Percentiles rank a stretch among this genome's conserved stretches.
Conservation (phyloP, 1,140 invertebrate species). For the Achatina immaculata region DNA sequence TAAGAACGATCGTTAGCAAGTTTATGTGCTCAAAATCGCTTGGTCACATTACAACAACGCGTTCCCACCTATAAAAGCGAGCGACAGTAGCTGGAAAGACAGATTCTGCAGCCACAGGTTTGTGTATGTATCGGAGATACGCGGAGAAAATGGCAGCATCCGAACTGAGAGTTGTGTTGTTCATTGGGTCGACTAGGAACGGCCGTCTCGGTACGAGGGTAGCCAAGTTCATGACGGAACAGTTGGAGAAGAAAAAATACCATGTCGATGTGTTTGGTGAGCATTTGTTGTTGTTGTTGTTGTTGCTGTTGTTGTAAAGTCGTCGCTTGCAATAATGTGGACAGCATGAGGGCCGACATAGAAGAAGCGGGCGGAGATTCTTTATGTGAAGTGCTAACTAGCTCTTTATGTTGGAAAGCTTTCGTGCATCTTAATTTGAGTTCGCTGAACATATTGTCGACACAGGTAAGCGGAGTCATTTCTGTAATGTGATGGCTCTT, state of each 20-base stretch:
- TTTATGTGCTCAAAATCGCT: too few relatives aligned
- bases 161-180: constrained; percentile 51
- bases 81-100: too few relatives aligned
- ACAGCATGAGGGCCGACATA: too few relatives aligned
- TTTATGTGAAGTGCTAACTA: neutral
- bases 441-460: neutral
- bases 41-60: too few relatives aligned
- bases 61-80: too few relatives aligned
- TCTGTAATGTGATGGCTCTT: too few relatives aligned
- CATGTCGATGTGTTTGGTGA: constrained; percentile 43
- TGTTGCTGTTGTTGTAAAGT: neutral
- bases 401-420: neutral
- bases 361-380: neutral
- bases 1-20: too few relatives aligned
- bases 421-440: neutral
- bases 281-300: neutral
- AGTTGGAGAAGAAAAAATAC: constrained; percentile 51
- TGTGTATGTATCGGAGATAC: constrained; percentile 19
- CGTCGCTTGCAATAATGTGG: neutral
- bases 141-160: constrained; percentile 37
- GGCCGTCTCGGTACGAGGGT: constrained; percentile 56
- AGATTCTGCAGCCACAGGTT: too few relatives aligned
- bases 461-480: neutral
- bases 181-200: constrained; percentile 56
- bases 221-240: constrained; percentile 58